Base-by-base conservation (phyloP, 30 jellyfish, hydroid and myxozoan genomes). In the Hydractinia echinata region DNA sequence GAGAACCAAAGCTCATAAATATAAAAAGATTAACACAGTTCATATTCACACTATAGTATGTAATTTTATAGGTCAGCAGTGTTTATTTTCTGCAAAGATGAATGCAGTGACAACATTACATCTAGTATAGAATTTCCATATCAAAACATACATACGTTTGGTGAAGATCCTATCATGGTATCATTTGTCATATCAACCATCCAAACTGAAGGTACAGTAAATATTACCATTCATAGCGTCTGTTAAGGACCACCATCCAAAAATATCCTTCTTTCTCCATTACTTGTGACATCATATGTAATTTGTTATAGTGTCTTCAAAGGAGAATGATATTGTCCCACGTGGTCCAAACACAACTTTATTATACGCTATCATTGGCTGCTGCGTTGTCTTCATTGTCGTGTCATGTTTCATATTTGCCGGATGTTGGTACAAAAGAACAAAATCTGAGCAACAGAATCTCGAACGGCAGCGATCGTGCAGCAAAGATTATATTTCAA, bases 301-400 rank as follows among this genome's bases (percentile, higher is more conserved):
- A 30, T 30, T 30, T 30, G 44, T 30, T 30, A 30, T 2, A 30
- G 44, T 30, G 2, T 30, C 44, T 30, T 30, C 44, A 2, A 30
- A 30, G 44, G 44, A 30, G 44, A 30, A 30, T 30, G 44, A 30
- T 30, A 30, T 30, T 30, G 44, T 30, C 44, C 44, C 44, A 30
- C 44, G 44, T 30, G 44, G 18, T 13, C 39, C 74, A 64, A 64
- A 64, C 10, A n/a, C 74, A 13, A 64, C 74, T n/a, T 3, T 64
- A 2, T 13, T 64, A 9, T 64, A 64, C 39, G 18, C 39, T 64
- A 13, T 64, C 8, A 64, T 64, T 64, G 74, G 74, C 18, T 64
- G 74, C 18, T 64, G 74, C 74, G 19, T 51, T 13, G 74, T 64
- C 9, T 64, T 64, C 18, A 64, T 64, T 64, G 19, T 64, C 51